These are phyloP conservation scores for Actinia equina DNA, from an alignment of 64 coral and sea anemone species.

Conservation along the genomic window DNA sequence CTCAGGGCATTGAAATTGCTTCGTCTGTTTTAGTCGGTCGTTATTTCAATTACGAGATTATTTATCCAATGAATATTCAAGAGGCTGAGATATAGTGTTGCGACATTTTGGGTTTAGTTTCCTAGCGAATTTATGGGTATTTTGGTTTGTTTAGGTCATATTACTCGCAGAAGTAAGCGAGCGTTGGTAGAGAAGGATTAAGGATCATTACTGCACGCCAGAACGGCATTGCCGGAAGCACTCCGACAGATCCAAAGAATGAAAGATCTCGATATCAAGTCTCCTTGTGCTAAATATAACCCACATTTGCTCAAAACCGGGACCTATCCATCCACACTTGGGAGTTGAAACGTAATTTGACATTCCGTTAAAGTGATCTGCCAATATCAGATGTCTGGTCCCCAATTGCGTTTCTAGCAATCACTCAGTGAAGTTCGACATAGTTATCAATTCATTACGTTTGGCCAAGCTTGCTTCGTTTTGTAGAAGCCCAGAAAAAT, in stretches of 20 bases:
- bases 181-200: neutral
- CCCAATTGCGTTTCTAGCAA: neutral
- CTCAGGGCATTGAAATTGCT: neutral
- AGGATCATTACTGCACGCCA: too few relatives aligned
- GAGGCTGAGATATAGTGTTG: neutral
- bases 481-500: neutral
- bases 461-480: neutral
- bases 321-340: neutral
- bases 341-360: neutral
- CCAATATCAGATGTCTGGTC: neutral
- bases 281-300: constrained; percentile 8
- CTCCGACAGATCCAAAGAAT: neutral
- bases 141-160: neutral
- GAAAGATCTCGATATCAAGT: neutral
- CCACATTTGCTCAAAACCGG: neutral
- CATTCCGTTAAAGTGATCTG: neutral
- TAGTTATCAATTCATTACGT: neutral
- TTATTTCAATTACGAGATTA: neutral
- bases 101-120: neutral
- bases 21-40: neutral
- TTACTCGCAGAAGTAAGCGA: neutral
- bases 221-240: neutral
- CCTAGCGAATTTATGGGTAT: neutral
- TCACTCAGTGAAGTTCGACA: too few relatives aligned
- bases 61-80: neutral